Evolutionary conservation across 1,140 invertebrate genomes (phyloP), one percentile per base, ranked within the genome.

Genomic region (Marisa cornuarietis): DNA sequence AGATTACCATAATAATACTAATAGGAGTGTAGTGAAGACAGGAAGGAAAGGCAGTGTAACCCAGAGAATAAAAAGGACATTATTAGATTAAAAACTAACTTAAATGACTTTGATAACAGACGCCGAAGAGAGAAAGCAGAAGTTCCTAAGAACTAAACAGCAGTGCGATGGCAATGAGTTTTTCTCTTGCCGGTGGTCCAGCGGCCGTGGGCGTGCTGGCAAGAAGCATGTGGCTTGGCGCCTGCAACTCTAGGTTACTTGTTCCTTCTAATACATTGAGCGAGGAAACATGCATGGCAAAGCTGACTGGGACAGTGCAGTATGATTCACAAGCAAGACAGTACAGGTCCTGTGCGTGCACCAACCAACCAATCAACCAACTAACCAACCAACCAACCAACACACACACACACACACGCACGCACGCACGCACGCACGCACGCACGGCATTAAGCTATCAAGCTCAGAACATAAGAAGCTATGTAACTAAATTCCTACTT

Each of bases 401-500:
- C 74, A 22, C 52, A 24, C 52, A 31, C 74, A 61, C 54, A 63
- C 74, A 65, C 54, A 65, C 74, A 76, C 52, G 42, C 54, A 76
- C 54, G 31, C 26, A 76, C 74, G 31, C 74, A 76, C 31, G 31
- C 58, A 76, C 42, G 26, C 62, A n/a, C 20, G 61, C 10, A 54
- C 49, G n/a, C 13, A 26, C 66, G 9, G 13, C 9, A 2, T 58
- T 18, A 58, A 14, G 11, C 54, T 58, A 8, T 6, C 54, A 58
- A 58, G 54, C 54, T 58, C 54, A 58, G 54, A 9, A 58, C 11
- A 11, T 58, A 58, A 3, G 8, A 18, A 14, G 11, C 54, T 58
- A 58, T 2, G 11, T 58, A 58, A 58, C 54, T 42, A 42, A 42
- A 42, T 42, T 42, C 31, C 31, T 42, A 42, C 6, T 42, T 42